Conservation (phyloP, 1,140 invertebrate genomes). For the Aphaenogaster floridana region DNA sequence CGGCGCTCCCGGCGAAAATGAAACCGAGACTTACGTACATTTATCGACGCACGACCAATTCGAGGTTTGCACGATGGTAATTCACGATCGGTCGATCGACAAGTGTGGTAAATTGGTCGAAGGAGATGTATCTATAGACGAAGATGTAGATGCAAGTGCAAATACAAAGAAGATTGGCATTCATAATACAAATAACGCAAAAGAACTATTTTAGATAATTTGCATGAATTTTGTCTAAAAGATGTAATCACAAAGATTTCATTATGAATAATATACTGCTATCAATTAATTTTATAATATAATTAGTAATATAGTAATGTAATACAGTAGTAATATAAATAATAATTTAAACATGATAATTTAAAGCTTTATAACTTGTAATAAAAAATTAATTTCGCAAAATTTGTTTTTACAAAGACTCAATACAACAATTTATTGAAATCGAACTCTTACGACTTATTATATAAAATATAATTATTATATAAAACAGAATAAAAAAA, state of each 20-base stretch:
- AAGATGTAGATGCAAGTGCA: neutral
- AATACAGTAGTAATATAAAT: neutral
- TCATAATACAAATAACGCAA: neutral
- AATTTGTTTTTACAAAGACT: neutral
- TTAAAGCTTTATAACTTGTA: neutral
- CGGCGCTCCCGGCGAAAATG: slow-evolving; percentile 78
- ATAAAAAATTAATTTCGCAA: neutral
- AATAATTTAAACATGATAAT: neutral
- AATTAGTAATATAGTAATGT: neutral
- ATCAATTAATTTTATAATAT: neutral
- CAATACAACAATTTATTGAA: neutral
- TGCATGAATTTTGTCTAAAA: neutral
- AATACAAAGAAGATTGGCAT: neutral
- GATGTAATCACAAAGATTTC: neutral
- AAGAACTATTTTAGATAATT: neutral
- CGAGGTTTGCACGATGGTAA: slow-evolving; percentile 80
- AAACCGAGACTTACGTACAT: slow-evolving; percentile 77
- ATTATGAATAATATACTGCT: neutral
- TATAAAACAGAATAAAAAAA: neutral
- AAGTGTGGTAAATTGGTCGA: slow-evolving; percentile 51
- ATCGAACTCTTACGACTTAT: neutral
- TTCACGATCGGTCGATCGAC: slow-evolving; percentile 75
- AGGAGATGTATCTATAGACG: neutral
- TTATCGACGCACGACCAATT: slow-evolving; percentile 78
- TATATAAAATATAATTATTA: too few species aligned